A percentile compares a stretch with the other conserved stretches of the same genome.
Evolutionary conservation across 2,888 invertebrate species (phyloP).

Genomic region (Rugalucina vietnamica): DNA sequence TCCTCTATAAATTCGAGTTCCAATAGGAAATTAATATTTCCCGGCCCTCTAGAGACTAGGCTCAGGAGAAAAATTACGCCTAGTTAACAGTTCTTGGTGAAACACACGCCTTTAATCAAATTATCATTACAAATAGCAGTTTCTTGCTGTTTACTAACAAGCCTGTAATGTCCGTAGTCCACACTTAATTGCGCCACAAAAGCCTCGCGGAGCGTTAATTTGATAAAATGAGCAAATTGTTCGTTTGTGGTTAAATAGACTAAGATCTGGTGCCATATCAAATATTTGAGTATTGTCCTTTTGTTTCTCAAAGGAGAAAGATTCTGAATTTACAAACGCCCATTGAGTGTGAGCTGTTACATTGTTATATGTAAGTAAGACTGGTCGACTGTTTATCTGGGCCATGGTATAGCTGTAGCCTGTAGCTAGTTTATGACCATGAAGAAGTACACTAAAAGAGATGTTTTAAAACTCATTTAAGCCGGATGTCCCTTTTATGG

Average conservation of each 20-base stretch:
- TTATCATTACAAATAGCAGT: slow-evolving; percentile 58
- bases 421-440: no score
- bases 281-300: slow-evolving; percentile 64
- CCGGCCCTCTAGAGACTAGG: no score
- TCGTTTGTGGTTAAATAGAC: slow-evolving; percentile 63
- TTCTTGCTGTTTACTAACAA: slow-evolving; percentile 55
- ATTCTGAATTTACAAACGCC: slow-evolving; percentile 50
- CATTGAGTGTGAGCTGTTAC: slow-evolving; percentile 3
- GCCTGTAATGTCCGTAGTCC: slow-evolving; percentile 58
- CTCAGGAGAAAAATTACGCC: background rate
- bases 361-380: no score
- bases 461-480: no score
- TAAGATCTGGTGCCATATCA: slow-evolving; percentile 37
- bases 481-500: no score
- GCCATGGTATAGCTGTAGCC: no score
- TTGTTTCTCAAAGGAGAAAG: slow-evolving; percentile 56
- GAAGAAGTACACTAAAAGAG: no score
- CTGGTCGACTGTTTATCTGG: no score
- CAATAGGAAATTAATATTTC: slow-evolving; percentile 4
- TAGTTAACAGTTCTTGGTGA: background rate
- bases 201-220: slow-evolving; percentile 59
- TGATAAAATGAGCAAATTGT: slow-evolving; percentile 66
- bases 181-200: slow-evolving; percentile 58
- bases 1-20: no score
- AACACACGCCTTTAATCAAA: slow-evolving; percentile 55